Conservation (phyloP, 2,113 vertebrate species). For the Redunca redunca region DNA sequence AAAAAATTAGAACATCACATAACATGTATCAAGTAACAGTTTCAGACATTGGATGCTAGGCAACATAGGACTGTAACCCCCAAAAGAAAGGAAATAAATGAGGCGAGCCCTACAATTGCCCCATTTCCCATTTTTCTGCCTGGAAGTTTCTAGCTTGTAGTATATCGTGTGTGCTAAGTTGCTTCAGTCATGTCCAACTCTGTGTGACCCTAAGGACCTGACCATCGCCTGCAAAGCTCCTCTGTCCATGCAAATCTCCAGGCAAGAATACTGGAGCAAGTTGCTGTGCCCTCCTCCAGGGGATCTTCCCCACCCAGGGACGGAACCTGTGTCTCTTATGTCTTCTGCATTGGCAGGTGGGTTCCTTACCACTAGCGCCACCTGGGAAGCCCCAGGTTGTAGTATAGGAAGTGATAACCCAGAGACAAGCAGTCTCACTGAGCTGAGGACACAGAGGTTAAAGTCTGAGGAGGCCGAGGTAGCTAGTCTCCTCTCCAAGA, state of each 20-base stretch:
- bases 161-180: background rate
- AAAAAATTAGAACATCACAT: background rate
- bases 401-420: background rate
- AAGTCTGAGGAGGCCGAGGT: background rate
- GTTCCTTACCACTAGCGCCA: background rate
- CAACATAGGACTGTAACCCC: background rate
- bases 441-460: background rate
- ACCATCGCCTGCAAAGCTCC: rapidly evolving
- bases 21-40: background rate
- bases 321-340: background rate
- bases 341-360: background rate
- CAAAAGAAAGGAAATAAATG: background rate
- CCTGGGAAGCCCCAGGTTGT: background rate
- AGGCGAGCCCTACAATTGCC: background rate
- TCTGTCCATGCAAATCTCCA: background rate
- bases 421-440: background rate
- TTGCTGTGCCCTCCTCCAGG: too few species aligned
- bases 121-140: background rate
- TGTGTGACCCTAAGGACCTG: background rate
- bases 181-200: background rate
- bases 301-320: background rate
- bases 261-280: background rate
- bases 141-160: background rate
- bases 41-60: background rate
- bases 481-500: background rate